Conservation (phyloP, 2,113 vertebrate genomes). For the Macaca fascicularis region DNA sequence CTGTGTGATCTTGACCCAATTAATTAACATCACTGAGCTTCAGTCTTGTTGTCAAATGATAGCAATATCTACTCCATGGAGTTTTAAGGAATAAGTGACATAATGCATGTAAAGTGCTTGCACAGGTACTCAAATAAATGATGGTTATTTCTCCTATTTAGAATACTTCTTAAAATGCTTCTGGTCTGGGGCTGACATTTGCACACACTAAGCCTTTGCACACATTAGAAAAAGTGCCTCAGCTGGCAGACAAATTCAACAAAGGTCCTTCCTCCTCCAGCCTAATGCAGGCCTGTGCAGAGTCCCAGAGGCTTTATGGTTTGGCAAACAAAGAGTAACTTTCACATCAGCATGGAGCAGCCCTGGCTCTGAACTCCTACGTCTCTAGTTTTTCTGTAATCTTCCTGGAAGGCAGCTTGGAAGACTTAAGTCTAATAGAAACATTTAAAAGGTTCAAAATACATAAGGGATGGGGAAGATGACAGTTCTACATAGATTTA, state of each 20-base stretch:
- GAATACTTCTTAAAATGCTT: neutral
- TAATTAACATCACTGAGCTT: neutral
- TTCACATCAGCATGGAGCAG: fast-evolving
- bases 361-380: neutral
- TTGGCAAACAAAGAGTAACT: fast-evolving
- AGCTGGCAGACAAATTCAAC: neutral
- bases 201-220: neutral
- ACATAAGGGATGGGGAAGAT: neutral
- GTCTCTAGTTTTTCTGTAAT: neutral
- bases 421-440: neutral
- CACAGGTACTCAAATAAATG: no score
- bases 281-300: fast-evolving
- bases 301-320: fast-evolving
- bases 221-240: neutral
- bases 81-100: neutral
- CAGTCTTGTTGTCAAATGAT: neutral
- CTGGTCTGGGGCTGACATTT: neutral
- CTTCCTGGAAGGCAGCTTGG: neutral
- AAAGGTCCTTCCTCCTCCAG: neutral
- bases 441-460: neutral
- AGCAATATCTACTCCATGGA: neutral
- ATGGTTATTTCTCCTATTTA: neutral
- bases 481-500: neutral
- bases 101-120: neutral
- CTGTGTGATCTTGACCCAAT: neutral